Percentiles rank a stretch among this genome's conserved stretches.
Conservation (phyloP, 2,888 invertebrate genomes). For the Scaptomyza reducta region DNA sequence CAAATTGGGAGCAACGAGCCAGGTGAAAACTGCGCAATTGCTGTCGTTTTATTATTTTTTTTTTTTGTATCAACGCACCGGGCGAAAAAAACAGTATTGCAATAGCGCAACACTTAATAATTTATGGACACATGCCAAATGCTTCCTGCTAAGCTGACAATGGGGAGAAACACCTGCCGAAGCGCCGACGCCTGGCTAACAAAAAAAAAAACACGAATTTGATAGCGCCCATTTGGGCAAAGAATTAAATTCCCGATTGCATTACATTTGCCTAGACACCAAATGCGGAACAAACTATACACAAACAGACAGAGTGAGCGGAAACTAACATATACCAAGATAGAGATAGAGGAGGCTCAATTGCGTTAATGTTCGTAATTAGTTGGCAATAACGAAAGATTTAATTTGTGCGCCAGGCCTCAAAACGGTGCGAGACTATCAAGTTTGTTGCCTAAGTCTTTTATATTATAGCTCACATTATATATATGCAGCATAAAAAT, state of each 20-base stretch:
- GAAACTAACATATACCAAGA: neutral
- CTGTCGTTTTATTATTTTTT: conserved; percentile 9
- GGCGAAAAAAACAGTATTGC: conserved; percentile 28
- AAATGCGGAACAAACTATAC: conserved; percentile 37
- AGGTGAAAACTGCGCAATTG: conserved; percentile 57
- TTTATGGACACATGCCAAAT: conserved; percentile 63
- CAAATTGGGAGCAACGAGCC: conserved; percentile 45
- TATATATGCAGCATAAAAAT: conserved; percentile 18
- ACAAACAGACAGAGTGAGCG: neutral
- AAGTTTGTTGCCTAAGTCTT: conserved; percentile 74
- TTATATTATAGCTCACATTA: conserved; percentile 46
- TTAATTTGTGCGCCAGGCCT: conserved; percentile 47
- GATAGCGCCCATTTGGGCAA: conserved; percentile 65
- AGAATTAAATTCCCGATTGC: conserved; percentile 66
- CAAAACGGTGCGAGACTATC: conserved; percentile 52
- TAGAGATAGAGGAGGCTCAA: conserved; percentile 53
- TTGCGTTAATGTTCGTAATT: conserved; percentile 75
- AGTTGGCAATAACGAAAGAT: conserved; percentile 72
- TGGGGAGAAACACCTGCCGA: conserved; percentile 70
- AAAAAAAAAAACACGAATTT: conserved; percentile 19
- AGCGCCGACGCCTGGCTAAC: conserved; percentile 55
- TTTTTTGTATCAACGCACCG: conserved; percentile 19
- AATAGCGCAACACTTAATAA: conserved; percentile 49
- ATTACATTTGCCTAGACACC: conserved; percentile 33
- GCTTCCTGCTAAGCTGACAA: conserved; percentile 70